Evolutionary conservation across 2,888 invertebrate genomes (phyloP).

Genomic region (Drosophila cyrtoloma): DNA sequence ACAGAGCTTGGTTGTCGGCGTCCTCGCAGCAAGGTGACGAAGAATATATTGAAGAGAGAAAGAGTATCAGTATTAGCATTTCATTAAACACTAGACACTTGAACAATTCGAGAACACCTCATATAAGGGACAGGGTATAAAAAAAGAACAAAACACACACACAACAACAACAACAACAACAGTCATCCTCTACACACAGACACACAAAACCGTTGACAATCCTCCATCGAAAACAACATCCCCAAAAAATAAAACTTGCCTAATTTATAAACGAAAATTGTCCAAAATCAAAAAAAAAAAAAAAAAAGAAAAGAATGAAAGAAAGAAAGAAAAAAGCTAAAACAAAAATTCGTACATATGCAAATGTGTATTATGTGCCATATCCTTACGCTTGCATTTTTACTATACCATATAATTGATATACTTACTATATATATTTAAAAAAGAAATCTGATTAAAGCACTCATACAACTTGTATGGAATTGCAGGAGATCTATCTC

Average conservation of each 20-base stretch:
- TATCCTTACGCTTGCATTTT: constrained; percentile 78
- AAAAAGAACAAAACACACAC: constrained; percentile 25
- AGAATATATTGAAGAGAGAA: background rate
- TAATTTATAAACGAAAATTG: constrained; percentile 28
- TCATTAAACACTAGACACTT: constrained; percentile 30
- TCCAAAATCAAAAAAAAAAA: constrained; percentile 36
- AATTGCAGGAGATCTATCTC: constrained; percentile 6
- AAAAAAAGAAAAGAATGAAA: background rate
- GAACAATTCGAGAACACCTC: constrained; percentile 25
- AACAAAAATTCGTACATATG: constrained; percentile 46
- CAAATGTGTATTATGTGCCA: constrained; percentile 74
- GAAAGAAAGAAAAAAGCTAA: background rate
- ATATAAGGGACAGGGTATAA: constrained; percentile 51
- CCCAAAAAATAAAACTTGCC: constrained; percentile 18
- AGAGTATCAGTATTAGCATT: constrained; percentile 50
- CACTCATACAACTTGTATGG: constrained; percentile 14
- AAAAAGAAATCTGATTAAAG: constrained; percentile 1
- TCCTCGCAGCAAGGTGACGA: constrained; percentile 1
- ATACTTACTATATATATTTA: constrained; percentile 23
- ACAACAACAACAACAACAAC: constrained; percentile 31
- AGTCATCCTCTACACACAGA: constrained; percentile 47
- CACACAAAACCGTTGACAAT: constrained; percentile 66
- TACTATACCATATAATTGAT: constrained; percentile 51
- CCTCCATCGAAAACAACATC: constrained; percentile 49
- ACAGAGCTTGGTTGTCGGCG: constrained; percentile 47